These are phyloP conservation scores for Gerris buenoi DNA, from an alignment of 1,140 invertebrate species.

Conservation along the genomic window DNA sequence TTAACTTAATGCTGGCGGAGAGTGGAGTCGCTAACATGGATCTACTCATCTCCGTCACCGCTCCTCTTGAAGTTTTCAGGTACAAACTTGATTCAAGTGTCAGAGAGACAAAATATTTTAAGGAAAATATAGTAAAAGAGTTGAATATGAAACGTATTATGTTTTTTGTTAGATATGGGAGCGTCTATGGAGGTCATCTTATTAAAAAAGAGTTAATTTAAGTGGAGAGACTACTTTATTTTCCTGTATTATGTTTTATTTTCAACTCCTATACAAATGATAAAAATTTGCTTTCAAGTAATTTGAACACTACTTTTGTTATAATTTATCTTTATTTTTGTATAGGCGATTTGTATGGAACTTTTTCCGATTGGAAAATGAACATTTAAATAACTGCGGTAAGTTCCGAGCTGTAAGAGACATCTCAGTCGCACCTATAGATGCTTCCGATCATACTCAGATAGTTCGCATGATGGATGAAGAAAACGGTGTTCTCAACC, in stretches of 20 bases:
- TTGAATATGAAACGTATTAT: no score
- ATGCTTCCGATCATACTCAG: slow-evolving; percentile 68
- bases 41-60: slow-evolving; percentile 57
- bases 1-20: slow-evolving; percentile 62
- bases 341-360: slow-evolving; percentile 74
- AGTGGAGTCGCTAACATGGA: slow-evolving; percentile 52
- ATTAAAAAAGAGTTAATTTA: no score
- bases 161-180: no score
- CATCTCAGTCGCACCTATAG: slow-evolving; percentile 73
- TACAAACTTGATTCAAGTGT: no score
- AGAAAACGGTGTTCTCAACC: slow-evolving; percentile 67
- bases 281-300: no score
- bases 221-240: no score
- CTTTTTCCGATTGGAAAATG: slow-evolving; percentile 84
- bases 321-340: slow-evolving; percentile 3
- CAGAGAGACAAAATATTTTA: no score
- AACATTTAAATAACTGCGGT: slow-evolving; percentile 88
- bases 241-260: no score
- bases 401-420: slow-evolving; percentile 81
- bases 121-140: no score
- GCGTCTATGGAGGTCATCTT: no score
- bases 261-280: no score
- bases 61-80: slow-evolving; percentile 71
- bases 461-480: slow-evolving; percentile 94
- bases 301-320: no score